Evolutionary conservation across 2,797 vertebrate genomes (phyloP).

Genomic region (Syngnathus acus): DNA sequence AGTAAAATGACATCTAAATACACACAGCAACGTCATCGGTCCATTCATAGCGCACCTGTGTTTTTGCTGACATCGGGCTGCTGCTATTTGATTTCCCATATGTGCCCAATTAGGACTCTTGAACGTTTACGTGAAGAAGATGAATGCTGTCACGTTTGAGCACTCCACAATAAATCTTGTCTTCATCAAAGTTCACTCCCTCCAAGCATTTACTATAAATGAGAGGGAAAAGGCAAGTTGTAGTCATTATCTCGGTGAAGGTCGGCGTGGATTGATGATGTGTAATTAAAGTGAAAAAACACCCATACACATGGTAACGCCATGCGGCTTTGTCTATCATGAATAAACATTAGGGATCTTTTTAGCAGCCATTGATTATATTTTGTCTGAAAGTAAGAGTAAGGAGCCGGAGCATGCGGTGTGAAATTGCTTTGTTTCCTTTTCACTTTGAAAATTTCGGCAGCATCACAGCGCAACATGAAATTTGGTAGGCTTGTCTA

Average conservation of each 20-base stretch:
- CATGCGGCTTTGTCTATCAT: neutral
- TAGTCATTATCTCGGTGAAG: conserved; percentile 5
- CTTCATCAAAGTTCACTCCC: neutral
- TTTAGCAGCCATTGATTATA: neutral
- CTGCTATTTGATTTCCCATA: neutral
- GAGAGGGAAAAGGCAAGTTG: neutral
- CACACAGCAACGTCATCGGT: too few relatives aligned
- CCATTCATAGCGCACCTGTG: neutral
- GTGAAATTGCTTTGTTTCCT: neutral
- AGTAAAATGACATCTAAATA: neutral
- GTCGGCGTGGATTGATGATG: neutral
- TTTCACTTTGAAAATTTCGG: neutral
- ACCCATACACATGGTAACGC: neutral
- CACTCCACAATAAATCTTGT: neutral
- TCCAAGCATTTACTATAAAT: conserved; percentile 3
- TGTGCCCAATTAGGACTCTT: neutral
- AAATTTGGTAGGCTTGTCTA: too few relatives aligned
- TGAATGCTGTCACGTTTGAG: neutral
- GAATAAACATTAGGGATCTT: neutral
- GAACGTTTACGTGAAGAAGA: neutral
- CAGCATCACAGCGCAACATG: too few relatives aligned
- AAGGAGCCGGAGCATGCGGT: neutral
- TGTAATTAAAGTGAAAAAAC: neutral
- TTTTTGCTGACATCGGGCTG: neutral
- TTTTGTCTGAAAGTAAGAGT: neutral